These are phyloP conservation scores for Bombylius discolor DNA, from an alignment of 2,888 invertebrate genomes.

Conservation along the genomic window DNA sequence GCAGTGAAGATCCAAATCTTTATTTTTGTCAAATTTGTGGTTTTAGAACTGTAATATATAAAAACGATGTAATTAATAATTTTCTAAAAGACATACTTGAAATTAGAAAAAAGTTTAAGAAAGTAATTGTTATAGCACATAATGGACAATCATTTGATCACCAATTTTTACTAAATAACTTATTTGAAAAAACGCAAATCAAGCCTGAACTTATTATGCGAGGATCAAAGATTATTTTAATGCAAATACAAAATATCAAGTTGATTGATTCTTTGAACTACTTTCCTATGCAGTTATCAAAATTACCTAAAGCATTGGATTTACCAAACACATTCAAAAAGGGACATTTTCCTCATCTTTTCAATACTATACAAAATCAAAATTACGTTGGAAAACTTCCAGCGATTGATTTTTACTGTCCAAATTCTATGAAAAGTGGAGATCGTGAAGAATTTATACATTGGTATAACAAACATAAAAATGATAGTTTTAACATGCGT, in stretches of 20 bases:
- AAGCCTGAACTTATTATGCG: background rate
- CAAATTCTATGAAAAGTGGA: background rate
- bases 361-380: conserved; percentile 8
- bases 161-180: too few species aligned
- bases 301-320: conserved; percentile 15
- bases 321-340: conserved; percentile 12
- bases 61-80: too few species aligned
- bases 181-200: too few species aligned
- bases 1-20: too few species aligned
- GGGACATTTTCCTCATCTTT: conserved; percentile 18
- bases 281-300: conserved; percentile 15
- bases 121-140: too few species aligned
- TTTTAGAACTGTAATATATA: too few species aligned
- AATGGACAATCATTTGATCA: too few species aligned
- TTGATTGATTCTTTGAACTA: conserved; percentile 11
- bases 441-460: background rate
- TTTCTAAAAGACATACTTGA: too few species aligned
- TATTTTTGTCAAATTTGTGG: too few species aligned
- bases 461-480: conserved; percentile 1
- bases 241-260: background rate
- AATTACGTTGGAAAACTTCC: conserved; percentile 5
- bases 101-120: too few species aligned
- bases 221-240: background rate
- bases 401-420: background rate
- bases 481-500: background rate